Evolutionary conservation across 1,140 invertebrate species (phyloP).

Genomic region (Scaptomyza graminum): DNA sequence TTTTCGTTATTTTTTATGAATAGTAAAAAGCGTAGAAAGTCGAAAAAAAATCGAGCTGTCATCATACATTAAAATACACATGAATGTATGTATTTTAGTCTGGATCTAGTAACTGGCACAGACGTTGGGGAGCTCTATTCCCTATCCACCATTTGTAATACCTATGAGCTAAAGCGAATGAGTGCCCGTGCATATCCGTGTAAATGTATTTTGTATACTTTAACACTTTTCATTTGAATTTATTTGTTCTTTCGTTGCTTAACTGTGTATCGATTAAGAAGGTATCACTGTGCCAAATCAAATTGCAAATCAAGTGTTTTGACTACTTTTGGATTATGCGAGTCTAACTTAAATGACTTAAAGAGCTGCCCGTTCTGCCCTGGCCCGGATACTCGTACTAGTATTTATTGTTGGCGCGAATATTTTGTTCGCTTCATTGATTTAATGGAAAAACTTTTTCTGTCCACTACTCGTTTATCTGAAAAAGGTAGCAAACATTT

Average conservation of each 20-base stretch:
- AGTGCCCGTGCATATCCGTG: conserved; percentile 20
- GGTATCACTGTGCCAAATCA: neutral
- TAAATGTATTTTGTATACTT: conserved; percentile 36
- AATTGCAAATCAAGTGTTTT: conserved; percentile 41
- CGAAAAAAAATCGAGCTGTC: conserved; percentile 73
- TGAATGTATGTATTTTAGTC: neutral
- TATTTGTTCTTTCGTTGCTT: neutral
- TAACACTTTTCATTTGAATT: conserved; percentile 21
- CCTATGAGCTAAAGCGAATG: conserved; percentile 30
- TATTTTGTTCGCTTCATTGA: conserved; percentile 79
- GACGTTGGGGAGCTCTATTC: neutral
- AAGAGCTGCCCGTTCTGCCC: neutral
- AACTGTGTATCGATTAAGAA: conserved; percentile 1
- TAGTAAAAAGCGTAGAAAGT: conserved; percentile 53
- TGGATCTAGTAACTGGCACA: neutral
- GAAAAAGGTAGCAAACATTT: neutral
- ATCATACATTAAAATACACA: conserved; percentile 60
- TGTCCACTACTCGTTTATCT: conserved; percentile 46
- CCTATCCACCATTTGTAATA: conserved; percentile 21
- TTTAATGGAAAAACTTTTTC: conserved; percentile 81
- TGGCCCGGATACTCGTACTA: conserved; percentile 49
- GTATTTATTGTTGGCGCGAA: conserved; percentile 69
- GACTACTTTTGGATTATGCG: conserved; percentile 43
- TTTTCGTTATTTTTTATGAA: conserved; percentile 25
- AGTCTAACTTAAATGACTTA: conserved; percentile 26